Percentiles rank a stretch among this genome's conserved stretches.
Conservation (phyloP, 2,888 invertebrate genomes). For the Sminthurinus aureus region DNA sequence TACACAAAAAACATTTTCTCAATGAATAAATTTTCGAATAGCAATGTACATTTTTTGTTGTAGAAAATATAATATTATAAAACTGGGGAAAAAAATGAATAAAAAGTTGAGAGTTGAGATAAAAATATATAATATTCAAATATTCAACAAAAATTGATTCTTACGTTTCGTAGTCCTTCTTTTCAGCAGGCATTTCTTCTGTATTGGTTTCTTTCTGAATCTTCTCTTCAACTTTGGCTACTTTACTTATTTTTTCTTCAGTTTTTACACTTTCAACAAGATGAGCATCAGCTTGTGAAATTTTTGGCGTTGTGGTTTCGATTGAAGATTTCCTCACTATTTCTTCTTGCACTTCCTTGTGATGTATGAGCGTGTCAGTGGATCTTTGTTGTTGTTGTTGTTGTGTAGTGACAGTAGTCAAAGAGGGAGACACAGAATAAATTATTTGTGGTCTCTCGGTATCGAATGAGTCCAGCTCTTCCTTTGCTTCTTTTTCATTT, state of each 20-base stretch:
- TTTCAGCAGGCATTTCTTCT: constrained; percentile 13
- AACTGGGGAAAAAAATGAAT: background rate
- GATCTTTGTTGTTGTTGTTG: constrained; percentile 5
- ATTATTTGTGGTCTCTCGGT: constrained; percentile 47
- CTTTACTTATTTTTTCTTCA: background rate
- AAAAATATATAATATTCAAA: background rate
- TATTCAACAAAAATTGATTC: constrained; percentile 6
- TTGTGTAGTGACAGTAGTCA: background rate
- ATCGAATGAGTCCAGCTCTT: constrained; percentile 29
- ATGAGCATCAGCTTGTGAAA: background rate
- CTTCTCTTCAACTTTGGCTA: background rate
- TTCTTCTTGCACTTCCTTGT: constrained; percentile 6
- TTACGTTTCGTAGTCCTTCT: background rate
- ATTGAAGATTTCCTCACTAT: constrained; percentile 1
- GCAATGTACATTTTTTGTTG: background rate
- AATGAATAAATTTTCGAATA: background rate
- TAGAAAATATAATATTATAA: background rate
- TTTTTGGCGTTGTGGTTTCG: constrained; percentile 16
- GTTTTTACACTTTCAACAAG: background rate
- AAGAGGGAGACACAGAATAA: constrained; percentile 34
- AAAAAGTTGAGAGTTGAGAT: background rate
- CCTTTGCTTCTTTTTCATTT: too few species aligned
- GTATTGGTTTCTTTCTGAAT: background rate
- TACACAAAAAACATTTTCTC: background rate
- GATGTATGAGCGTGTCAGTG: background rate